These are phyloP conservation scores for Drosophila fulvimacula DNA, from an alignment of 2,888 invertebrate species.

Conservation along the genomic window DNA sequence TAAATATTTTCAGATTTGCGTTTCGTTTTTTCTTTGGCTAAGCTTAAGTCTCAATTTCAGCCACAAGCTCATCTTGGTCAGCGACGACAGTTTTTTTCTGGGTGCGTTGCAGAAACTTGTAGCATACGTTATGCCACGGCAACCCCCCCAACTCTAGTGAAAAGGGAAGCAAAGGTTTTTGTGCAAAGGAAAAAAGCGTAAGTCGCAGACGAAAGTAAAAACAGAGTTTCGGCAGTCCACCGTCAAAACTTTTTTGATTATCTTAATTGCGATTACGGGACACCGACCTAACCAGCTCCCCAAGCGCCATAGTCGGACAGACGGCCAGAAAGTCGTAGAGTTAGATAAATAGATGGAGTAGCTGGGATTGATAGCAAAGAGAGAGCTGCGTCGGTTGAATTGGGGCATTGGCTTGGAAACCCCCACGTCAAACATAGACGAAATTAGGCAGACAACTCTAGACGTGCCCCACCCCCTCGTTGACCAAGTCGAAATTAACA, in stretches of 20 bases:
- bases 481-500: conserved; percentile 69
- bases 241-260: conserved; percentile 81
- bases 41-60: conserved; percentile 18
- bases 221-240: conserved; percentile 67
- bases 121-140: conserved; percentile 44
- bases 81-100: conserved; percentile 40
- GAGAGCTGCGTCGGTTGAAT: conserved; percentile 11
- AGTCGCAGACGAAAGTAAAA: conserved; percentile 66
- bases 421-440: conserved; percentile 35
- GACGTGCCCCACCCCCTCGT: conserved; percentile 12
- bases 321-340: conserved; percentile 24
- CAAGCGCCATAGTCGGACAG: conserved; percentile 37
- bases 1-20: not conserved
- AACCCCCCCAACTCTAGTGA: not conserved
- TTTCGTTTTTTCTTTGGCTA: not conserved
- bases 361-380: conserved; percentile 46
- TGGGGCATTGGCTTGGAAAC: conserved; percentile 16
- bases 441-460: conserved; percentile 52
- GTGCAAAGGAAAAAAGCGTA: conserved; percentile 10
- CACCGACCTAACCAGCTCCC: conserved; percentile 25
- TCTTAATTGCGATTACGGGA: conserved; percentile 78
- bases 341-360: conserved; percentile 54
- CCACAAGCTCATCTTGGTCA: conserved; percentile 37
- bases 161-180: conserved; percentile 26
- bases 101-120: conserved; percentile 48